Evolutionary conservation across 2,888 invertebrate species (phyloP).

Genomic region (Pantelozetes paolii): DNA sequence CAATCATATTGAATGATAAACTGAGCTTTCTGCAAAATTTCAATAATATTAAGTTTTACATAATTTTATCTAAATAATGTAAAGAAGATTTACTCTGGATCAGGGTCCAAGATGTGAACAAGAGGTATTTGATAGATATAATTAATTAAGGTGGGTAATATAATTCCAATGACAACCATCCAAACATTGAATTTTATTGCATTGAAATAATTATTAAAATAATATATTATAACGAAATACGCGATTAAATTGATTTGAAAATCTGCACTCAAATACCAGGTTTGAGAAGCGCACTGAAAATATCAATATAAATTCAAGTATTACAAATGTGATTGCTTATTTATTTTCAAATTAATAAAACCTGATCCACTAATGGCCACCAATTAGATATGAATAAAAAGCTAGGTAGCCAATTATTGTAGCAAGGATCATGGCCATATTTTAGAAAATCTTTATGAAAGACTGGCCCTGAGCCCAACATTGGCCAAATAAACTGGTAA

Average conservation of each 20-base stretch:
- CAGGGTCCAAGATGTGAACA: conserved; percentile 35
- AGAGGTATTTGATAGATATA: conserved; percentile 18
- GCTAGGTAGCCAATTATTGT: conserved; percentile 30
- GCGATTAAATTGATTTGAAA: conserved; percentile 36
- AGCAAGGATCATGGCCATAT: conserved; percentile 36
- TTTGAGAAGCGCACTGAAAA: conserved; percentile 38
- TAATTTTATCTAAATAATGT: not conserved
- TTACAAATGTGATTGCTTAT: no score
- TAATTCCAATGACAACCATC: not conserved
- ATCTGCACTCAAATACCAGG: conserved; percentile 38
- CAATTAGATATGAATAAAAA: conserved; percentile 37
- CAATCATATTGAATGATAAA: conserved; percentile 23
- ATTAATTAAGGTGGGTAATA: conserved; percentile 10
- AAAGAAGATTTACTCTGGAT: conserved; percentile 9
- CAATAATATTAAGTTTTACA: not conserved
- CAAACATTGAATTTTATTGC: conserved; percentile 5
- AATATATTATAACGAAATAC: conserved; percentile 24
- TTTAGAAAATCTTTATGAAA: conserved; percentile 28
- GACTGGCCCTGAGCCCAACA: conserved; percentile 31
- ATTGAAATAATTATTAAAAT: not conserved
- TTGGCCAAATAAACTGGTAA: conserved; percentile 38
- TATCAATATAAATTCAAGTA: no score
- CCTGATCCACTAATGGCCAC: conserved; percentile 26
- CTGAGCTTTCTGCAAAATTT: conserved; percentile 33
- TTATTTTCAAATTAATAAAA: no score